These are phyloP conservation scores for Hybognathus amarus DNA, from an alignment of 2,797 vertebrate species.

Conservation along the genomic window DNA sequence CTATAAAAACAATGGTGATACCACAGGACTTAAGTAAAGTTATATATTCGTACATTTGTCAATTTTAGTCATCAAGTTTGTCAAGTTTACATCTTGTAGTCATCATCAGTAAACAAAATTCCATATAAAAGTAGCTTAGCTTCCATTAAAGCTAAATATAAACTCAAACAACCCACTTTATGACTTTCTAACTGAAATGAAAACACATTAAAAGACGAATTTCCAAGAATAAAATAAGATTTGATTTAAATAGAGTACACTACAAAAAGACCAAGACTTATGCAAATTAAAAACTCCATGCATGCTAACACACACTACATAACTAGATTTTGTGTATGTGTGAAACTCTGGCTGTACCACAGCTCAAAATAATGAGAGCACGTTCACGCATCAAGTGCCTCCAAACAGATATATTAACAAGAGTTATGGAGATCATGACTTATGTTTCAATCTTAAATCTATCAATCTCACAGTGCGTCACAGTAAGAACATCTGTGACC, in stretches of 20 bases:
- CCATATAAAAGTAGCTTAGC: background rate
- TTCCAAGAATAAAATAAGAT: background rate
- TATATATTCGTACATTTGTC: background rate
- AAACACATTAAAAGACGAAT: background rate
- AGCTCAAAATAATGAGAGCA: constrained; percentile 42
- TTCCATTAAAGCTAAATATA: background rate
- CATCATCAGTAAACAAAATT: background rate
- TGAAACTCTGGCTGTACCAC: background rate
- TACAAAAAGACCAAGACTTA: background rate
- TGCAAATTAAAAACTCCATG: constrained; percentile 9
- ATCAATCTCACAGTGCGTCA: constrained; percentile 29
- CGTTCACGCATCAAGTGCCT: constrained; percentile 35
- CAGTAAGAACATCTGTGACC: constrained; percentile 24
- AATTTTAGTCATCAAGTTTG: too few relatives aligned
- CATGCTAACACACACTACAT: background rate
- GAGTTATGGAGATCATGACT: constrained; percentile 27
- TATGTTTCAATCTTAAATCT: constrained; percentile 45
- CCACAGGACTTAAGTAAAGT: background rate
- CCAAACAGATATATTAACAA: constrained; percentile 49
- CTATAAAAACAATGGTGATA: background rate
- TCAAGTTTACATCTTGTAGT: background rate
- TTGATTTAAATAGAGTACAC: background rate
- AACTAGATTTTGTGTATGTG: constrained; percentile 7
- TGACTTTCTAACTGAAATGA: background rate
- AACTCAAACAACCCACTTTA: background rate